Evolutionary conservation across 2,797 vertebrate genomes (phyloP).

Genomic region (Ataeniobius toweri): DNA sequence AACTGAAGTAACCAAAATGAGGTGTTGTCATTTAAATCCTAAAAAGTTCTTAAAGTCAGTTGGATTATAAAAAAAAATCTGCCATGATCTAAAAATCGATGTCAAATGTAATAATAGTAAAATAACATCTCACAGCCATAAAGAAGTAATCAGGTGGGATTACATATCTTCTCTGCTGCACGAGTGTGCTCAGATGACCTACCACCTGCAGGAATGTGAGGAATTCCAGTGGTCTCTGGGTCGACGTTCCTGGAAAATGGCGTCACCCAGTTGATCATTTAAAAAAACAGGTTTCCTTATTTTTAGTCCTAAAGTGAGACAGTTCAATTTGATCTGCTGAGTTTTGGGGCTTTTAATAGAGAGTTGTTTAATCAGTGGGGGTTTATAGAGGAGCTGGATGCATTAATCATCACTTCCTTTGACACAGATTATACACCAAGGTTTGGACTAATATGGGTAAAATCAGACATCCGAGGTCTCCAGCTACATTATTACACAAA

Average conservation of each 20-base stretch:
- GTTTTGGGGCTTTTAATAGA: conserved; percentile 41
- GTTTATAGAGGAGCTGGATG: neutral
- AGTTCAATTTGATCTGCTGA: conserved; percentile 22
- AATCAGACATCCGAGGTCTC: neutral
- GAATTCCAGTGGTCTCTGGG: conserved; percentile 47
- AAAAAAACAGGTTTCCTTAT: conserved; percentile 56
- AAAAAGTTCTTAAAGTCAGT: neutral
- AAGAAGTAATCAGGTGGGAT: conserved; percentile 3
- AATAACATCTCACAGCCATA: neutral
- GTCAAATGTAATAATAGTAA: neutral
- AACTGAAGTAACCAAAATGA: too few species aligned
- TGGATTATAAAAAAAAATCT: neutral
- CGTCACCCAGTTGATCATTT: conserved; percentile 42
- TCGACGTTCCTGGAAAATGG: conserved; percentile 31
- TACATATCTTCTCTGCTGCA: conserved; percentile 1
- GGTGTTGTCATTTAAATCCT: neutral
- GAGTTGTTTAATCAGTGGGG: neutral
- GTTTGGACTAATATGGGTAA: conserved; percentile 19
- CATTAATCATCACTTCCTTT: conserved; percentile 20
- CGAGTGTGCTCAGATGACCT: conserved; percentile 30
- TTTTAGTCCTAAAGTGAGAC: conserved; percentile 55
- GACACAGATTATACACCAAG: conserved; percentile 1
- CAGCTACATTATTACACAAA: neutral
- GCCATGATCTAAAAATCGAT: neutral
- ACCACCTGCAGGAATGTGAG: conserved; percentile 58